Percentiles rank a stretch among this genome's conserved stretches.
These are phyloP conservation scores for Tuberolachnus salignus DNA, from an alignment of 2,888 invertebrate genomes.

Conservation along the genomic window DNA sequence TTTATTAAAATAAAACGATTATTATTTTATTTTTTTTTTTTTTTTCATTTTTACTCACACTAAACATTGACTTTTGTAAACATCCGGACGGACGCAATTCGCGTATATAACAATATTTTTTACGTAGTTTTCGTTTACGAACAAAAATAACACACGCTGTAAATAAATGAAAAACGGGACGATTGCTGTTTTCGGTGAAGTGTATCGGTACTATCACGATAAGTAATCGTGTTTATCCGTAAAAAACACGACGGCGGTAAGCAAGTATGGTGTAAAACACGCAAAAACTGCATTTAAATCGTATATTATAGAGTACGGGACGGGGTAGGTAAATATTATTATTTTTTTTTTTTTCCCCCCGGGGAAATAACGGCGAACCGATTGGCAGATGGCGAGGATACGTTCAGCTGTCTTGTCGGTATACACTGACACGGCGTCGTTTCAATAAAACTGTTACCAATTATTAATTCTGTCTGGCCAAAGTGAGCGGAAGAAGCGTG, in stretches of 20 bases:
- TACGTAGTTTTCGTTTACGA: neutral
- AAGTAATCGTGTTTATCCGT: constrained; percentile 5
- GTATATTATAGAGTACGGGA: neutral
- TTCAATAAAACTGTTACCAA: neutral
- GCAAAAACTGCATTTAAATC: constrained; percentile 3
- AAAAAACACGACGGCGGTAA: neutral
- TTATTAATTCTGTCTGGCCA: neutral
- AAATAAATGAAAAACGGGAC: neutral
- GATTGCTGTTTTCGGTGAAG: neutral
- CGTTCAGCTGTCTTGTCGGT: no score
- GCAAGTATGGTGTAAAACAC: neutral
- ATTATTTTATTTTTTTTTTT: no score
- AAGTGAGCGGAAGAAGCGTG: no score
- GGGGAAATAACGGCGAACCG: neutral
- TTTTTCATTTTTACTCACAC: no score
- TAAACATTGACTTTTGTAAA: no score
- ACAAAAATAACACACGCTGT: neutral
- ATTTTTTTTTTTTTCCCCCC: no score
- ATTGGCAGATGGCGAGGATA: no score
- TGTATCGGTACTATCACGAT: no score
- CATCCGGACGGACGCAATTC: no score
- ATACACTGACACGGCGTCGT: no score
- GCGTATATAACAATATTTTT: neutral
- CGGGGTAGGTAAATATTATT: constrained; percentile 7
- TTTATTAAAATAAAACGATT: no score